A percentile compares a stretch with the other conserved stretches of the same genome.
Conservation (phyloP, 2,113 vertebrate species). For the Carassius gibelio region DNA sequence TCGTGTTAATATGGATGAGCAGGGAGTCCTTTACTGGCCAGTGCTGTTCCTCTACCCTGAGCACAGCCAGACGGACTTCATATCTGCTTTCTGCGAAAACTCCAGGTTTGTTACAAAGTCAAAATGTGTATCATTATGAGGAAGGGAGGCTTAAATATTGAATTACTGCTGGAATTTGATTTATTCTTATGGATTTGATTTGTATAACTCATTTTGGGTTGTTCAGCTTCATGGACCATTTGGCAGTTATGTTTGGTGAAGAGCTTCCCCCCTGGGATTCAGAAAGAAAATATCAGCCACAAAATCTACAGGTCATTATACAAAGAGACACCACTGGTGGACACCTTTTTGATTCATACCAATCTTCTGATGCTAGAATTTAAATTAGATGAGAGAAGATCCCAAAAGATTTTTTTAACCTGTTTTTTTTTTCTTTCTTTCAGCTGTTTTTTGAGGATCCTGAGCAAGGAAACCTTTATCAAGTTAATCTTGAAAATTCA, state of each 20-base stretch:
- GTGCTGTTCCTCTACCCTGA: conserved; percentile 94
- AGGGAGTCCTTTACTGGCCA: conserved; percentile 87
- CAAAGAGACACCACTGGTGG: not conserved
- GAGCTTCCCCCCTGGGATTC: conserved; percentile 88
- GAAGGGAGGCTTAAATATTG: not conserved
- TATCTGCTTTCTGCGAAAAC: conserved; percentile 88
- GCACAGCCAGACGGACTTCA: conserved; percentile 89
- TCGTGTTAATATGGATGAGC: conserved; percentile 81
- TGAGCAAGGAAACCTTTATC: conserved; percentile 75
- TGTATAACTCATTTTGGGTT: not conserved
- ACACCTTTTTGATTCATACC: not conserved
- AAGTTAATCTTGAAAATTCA: conserved; percentile 72
- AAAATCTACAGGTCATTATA: conserved; percentile 83
- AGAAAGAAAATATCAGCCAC: conserved; percentile 85
- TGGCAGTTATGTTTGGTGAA: conserved; percentile 90
- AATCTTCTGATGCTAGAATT: not conserved
- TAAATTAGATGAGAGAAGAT: not conserved
- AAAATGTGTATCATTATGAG: not conserved
- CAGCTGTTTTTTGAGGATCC: conserved; percentile 93
- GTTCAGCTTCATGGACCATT: conserved; percentile 88
- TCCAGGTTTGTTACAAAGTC: conserved; percentile 73
- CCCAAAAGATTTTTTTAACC: not conserved
- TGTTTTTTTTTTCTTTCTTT: not conserved
- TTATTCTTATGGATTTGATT: not conserved
- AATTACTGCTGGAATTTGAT: not conserved